Evolutionary conservation across 2,797 vertebrate genomes (phyloP).

Genomic region (Enteromius treurensis): DNA sequence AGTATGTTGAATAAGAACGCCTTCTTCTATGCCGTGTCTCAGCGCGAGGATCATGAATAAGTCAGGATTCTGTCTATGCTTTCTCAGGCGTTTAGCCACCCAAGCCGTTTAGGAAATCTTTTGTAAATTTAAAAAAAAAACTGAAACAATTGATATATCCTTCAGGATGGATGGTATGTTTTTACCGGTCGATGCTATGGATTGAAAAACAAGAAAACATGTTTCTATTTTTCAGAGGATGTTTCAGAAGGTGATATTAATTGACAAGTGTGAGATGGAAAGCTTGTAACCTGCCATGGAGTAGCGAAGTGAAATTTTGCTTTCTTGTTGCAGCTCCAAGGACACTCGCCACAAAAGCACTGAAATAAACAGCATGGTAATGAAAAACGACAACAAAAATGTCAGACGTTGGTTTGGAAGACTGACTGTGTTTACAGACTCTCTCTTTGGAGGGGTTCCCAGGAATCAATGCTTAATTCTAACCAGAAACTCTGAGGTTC

Average conservation of each 20-base stretch:
- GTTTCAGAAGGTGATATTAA: constrained; percentile 30
- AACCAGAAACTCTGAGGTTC: neutral
- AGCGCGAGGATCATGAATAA: constrained; percentile 15
- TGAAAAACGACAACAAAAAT: constrained; percentile 22
- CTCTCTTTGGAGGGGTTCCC: constrained; percentile 6
- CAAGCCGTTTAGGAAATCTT: constrained; percentile 23
- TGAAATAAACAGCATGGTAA: constrained; percentile 27
- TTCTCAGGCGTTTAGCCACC: constrained; percentile 27
- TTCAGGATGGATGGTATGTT: constrained; percentile 10
- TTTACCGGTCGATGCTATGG: constrained; percentile 3
- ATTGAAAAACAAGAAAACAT: constrained; percentile 21
- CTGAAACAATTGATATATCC: constrained; percentile 17
- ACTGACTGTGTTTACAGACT: constrained; percentile 27
- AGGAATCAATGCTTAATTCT: constrained; percentile 33
- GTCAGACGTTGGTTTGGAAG: constrained; percentile 8
- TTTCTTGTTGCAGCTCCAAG: constrained; percentile 25
- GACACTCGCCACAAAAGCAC: constrained; percentile 22
- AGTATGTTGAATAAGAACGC: constrained; percentile 25
- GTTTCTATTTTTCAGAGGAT: constrained; percentile 27
- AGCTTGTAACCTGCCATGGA: constrained; percentile 34
- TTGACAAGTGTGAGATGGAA: constrained; percentile 38
- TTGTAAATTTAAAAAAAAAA: neutral
- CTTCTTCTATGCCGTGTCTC: constrained; percentile 22
- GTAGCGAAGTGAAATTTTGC: constrained; percentile 31
- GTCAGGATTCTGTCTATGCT: constrained; percentile 18